Base-by-base conservation (phyloP, 2,113 vertebrate genomes). In the Oostethus manadensis region DNA sequence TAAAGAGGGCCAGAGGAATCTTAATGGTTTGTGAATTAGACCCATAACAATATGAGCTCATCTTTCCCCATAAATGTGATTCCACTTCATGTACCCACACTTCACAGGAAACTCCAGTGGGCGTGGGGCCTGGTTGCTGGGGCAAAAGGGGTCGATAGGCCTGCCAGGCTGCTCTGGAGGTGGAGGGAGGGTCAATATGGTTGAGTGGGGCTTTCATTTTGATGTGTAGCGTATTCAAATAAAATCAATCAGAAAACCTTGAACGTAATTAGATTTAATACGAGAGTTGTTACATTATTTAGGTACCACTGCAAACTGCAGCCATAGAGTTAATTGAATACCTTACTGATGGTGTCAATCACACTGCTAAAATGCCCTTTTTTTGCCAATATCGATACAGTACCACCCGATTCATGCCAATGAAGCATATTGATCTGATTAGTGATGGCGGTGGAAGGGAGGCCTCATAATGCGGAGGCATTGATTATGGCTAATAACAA, bases 401-500 rank as follows among this genome's bases (percentile, higher is more conserved):
- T 29, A 58, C 58, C 65, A 66, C 58, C 66, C 13, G 8, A 65
- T 71, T 76, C 59, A 48, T 55, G 66, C 79, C 74, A 73, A 85
- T 83, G 72, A 76, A 64, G 47, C 53, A 1, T 72, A 82, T 76
- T 76, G 78, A 84, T 81, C 74, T 59, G 66, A 78, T 78, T 58
- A 65, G 56, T 16, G 58, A 51, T 50, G 6, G 62, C 65, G 16
- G 58, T n/a, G 63, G 58, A 60, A 45, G 69, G 38, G 38, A 43
- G 79, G 75, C 35, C 8, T 11, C 55, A 68, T 88, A 89, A 89
- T 90, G 89, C 84, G 83, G 79, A 76, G 73, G 78, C 87, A 89
- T 89, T 88, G 88, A 90, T 90, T 85, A 88, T 84, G 84, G 82
- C 84, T 85, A 88, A 88, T 87, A 89, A 89, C 86, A 81, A 79